A percentile compares a stretch with the other conserved stretches of the same genome.
Conservation (phyloP, 2,113 vertebrate genomes). For the Solea senegalensis region DNA sequence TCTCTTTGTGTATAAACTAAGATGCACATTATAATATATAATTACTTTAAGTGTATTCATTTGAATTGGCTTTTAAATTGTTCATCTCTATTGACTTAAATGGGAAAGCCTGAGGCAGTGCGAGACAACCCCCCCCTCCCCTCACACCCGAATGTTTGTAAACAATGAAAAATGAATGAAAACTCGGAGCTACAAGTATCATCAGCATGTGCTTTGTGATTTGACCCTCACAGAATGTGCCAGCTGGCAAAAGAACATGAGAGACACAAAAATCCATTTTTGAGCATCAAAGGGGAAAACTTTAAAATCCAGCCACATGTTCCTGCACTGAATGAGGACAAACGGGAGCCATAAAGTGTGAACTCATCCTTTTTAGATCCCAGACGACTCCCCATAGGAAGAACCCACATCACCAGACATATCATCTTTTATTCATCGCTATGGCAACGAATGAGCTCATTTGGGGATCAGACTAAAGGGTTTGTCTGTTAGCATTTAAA, state of each 20-base stretch:
- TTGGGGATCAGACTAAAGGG: slow-evolving; percentile 31
- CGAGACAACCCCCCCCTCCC: not conserved
- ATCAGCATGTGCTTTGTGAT: slow-evolving; percentile 1
- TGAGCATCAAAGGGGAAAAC: slow-evolving; percentile 17
- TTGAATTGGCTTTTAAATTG: not conserved
- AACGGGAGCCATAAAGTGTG: slow-evolving; percentile 39
- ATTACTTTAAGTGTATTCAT: not conserved
- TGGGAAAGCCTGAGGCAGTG: slow-evolving; percentile 17
- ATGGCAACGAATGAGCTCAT: slow-evolving; percentile 70
- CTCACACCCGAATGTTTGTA: slow-evolving; percentile 17
- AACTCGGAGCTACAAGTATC: slow-evolving; percentile 23
- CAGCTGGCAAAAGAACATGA: not conserved
- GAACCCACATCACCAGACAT: slow-evolving; percentile 56
- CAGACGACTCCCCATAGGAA: slow-evolving; percentile 55
- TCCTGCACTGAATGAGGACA: not conserved
- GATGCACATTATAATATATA: slow-evolving; percentile 7
- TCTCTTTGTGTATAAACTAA: not conserved
- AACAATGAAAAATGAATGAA: slow-evolving; percentile 48
- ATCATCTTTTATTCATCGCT: slow-evolving; percentile 68
- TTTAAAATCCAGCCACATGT: slow-evolving; percentile 11
- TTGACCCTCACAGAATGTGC: not conserved
- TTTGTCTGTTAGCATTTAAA: slow-evolving; percentile 31
- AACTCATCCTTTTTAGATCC: slow-evolving; percentile 54
- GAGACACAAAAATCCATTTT: slow-evolving; percentile 2
- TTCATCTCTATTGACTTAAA: slow-evolving; percentile 2